Evolutionary conservation across 2,113 vertebrate genomes (phyloP), one percentile per base, ranked within the genome.

Genomic region (Blennius ocellaris): DNA sequence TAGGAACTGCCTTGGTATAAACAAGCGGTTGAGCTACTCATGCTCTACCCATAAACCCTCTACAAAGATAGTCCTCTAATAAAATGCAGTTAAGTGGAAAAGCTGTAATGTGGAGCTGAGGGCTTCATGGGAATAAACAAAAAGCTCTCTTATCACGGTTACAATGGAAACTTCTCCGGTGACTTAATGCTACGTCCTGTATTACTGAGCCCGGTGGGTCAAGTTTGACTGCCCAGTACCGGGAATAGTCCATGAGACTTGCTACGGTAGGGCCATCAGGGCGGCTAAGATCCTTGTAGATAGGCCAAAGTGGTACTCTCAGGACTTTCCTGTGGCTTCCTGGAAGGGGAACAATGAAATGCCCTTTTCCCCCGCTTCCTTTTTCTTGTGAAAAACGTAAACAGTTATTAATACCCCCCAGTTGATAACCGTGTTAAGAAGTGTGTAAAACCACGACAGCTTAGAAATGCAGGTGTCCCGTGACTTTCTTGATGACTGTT

Each of bases 331-430:
- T 47, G 69, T 69, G 69, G 87, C 82, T 89, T 93, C 87, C 86
- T 86, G 84, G 87, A 91, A 91, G 74, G 62, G 57, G 70, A 88
- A 92, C 90, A 91, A 86, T 91, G 79, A 81, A 79, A 75, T 86
- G 83, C 84, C 84, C 74, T 87, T 90, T 69, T 87, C 54, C 65
- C 52, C 67, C 51, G 64, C 80, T 84, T 86, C 79, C 21, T 30
- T 30, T 69, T 91, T 89, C 89, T 69, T 89, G 84, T 81, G 82
- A 89, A 85, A 49, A 87, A 87, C 50, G 53, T 67, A 78, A 83
- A 78, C 49, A 72, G 80, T 89, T 92, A 92, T 92, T 89, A 91
- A 92, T 92, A 90, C 58, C 53, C 69, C 36, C 17, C 45, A 55
- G 76, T 79, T 85, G 73, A 84, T 78, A 79, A 49, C 21, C n/a